A percentile compares a stretch with the other conserved stretches of the same genome.
These are phyloP conservation scores for Lysandra coridon DNA, from an alignment of 2,888 invertebrate genomes.

Conservation along the genomic window DNA sequence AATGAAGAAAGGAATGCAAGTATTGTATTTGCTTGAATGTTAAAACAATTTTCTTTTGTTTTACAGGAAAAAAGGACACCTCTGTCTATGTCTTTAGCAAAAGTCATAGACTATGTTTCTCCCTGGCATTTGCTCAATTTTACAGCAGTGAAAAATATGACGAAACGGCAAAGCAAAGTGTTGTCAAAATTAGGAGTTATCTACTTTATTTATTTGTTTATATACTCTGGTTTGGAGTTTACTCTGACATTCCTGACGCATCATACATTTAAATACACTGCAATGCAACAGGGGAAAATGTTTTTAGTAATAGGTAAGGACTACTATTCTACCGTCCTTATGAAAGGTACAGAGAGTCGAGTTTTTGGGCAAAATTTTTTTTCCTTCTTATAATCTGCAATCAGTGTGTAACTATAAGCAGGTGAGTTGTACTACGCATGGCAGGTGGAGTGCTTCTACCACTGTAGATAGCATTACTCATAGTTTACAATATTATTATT, in stretches of 20 bases:
- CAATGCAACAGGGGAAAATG: conserved; percentile 99
- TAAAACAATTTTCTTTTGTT: conserved; percentile 33
- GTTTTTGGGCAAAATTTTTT: no score
- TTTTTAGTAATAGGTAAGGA: conserved; percentile 92
- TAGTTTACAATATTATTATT: no score
- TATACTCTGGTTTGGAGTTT: conserved; percentile 98
- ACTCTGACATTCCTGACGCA: conserved; percentile 98
- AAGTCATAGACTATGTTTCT: conserved; percentile 79
- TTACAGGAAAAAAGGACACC: conserved; percentile 86
- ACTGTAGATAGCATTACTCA: no score
- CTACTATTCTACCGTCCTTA: not conserved
- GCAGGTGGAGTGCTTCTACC: no score
- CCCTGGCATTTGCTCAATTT: conserved; percentile 78
- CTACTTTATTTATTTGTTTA: conserved; percentile 95
- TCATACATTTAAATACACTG: conserved; percentile 92
- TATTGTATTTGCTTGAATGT: not conserved
- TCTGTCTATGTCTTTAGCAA: conserved; percentile 83
- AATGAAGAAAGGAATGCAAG: not conserved
- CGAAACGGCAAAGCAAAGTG: conserved; percentile 81
- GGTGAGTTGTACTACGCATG: no score
- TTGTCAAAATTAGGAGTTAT: conserved; percentile 86
- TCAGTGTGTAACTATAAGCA: no score
- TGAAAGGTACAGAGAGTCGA: no score
- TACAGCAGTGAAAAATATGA: conserved; percentile 84
- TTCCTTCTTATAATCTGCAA: no score